These are phyloP conservation scores for Lucilia sericata DNA, from an alignment of 1,140 invertebrate genomes.

Conservation along the genomic window DNA sequence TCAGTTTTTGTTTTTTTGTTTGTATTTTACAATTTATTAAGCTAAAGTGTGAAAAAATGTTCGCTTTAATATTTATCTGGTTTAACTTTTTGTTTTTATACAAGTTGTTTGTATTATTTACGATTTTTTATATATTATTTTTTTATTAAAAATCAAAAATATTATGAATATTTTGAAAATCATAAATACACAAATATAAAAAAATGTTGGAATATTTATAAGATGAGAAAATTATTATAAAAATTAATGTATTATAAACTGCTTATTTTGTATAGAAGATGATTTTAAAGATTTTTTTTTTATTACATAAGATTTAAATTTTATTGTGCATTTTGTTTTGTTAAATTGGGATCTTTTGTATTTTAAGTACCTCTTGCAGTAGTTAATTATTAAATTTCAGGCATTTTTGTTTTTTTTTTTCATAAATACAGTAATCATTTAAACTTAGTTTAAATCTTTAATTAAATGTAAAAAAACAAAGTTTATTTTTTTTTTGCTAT, in stretches of 20 bases:
- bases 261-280: conserved; percentile 17
- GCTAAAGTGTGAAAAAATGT: conserved; percentile 68
- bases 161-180: neutral
- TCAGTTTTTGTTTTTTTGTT: conserved; percentile 58
- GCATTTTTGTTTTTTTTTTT: conserved; percentile 35
- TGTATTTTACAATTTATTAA: conserved; percentile 68
- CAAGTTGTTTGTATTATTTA: conserved; percentile 51
- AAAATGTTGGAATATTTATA: conserved; percentile 67
- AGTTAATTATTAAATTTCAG: conserved; percentile 38
- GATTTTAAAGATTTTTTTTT: conserved; percentile 12
- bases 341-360: conserved; percentile 18
- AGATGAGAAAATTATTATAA: conserved; percentile 47
- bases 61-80: conserved; percentile 62
- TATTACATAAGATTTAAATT: conserved; percentile 45
- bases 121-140: conserved; percentile 51
- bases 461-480: conserved; percentile 62
- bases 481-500: conserved; percentile 55
- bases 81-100: conserved; percentile 56
- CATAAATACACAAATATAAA: conserved; percentile 59
- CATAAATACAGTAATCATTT: conserved; percentile 50
- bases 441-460: conserved; percentile 41
- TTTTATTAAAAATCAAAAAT: neutral
- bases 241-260: conserved; percentile 19
- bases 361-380: conserved; percentile 49
- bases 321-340: conserved; percentile 62